phyloP scores from a whole-genome alignment of 2,888 invertebrate genomes.

The Drosophila maculinotata region DNA sequence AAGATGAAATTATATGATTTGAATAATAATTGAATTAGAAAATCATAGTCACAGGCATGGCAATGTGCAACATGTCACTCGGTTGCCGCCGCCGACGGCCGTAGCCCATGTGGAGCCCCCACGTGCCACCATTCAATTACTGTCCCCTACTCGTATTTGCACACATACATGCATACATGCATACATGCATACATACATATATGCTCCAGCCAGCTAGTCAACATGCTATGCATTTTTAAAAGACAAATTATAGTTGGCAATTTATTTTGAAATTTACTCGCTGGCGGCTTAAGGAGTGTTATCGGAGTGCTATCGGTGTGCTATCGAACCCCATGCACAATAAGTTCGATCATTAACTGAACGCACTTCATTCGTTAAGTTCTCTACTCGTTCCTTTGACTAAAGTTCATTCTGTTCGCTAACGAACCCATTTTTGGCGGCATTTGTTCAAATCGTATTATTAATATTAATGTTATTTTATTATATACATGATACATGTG shows the following conservation, averaged over 20 bases:
- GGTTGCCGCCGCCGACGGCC: constrained; percentile 12
- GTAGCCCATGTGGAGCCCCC: constrained; percentile 10
- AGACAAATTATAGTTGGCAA: background rate
- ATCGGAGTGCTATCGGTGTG: no score
- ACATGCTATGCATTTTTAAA: constrained; percentile 47
- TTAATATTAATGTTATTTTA: no score
- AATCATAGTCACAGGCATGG: constrained; percentile 67
- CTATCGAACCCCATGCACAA: no score
- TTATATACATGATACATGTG: no score
- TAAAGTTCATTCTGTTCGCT: no score
- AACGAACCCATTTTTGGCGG: no score
- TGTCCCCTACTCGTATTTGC: constrained; percentile 23
- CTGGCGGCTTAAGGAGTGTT: no score
- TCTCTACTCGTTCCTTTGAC: no score
- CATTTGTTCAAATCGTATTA: no score
- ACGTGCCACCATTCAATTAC: constrained; percentile 26
- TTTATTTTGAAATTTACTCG: no score
- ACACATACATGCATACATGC: constrained; percentile 7
- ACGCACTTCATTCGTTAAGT: no score
- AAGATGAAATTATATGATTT: constrained; percentile 84
- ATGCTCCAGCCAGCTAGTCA: constrained; percentile 15
- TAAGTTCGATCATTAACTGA: no score
- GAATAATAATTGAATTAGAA: constrained; percentile 84
- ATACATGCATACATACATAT: constrained; percentile 11
- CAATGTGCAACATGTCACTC: constrained; percentile 32